A percentile compares a stretch with the other conserved stretches of the same genome.
Evolutionary conservation across 2,888 invertebrate species (phyloP).

Genomic region (Melieria crassipennis): DNA sequence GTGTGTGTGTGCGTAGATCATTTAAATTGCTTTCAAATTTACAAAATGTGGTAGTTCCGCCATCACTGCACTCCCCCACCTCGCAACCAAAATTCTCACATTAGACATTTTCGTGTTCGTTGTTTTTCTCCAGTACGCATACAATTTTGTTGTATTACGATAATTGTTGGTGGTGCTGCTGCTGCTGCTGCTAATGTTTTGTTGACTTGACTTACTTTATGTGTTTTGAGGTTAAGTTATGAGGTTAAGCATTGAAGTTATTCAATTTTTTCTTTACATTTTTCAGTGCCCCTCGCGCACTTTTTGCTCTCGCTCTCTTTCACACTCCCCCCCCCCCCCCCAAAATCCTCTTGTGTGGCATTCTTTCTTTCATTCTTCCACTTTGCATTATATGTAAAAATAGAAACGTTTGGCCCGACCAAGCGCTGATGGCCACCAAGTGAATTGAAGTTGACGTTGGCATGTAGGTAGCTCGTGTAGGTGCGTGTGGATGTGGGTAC

Average conservation of each 20-base stretch:
- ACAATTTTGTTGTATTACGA: background rate
- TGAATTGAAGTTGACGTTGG: no score
- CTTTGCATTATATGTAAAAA: no score
- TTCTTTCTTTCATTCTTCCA: no score
- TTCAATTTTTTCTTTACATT: constrained; percentile 20
- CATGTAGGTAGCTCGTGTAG: no score
- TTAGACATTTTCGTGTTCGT: background rate
- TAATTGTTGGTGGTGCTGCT: background rate
- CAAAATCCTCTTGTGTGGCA: no score
- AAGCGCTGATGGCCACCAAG: no score
- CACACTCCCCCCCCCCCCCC: background rate
- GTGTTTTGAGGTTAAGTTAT: constrained; percentile 29
- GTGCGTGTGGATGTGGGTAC: no score
- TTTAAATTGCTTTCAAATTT: no score
- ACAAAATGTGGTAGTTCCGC: no score
- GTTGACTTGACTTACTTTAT: constrained; percentile 20
- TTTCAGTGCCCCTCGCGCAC: background rate
- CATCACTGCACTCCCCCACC: no score
- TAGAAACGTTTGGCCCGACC: no score
- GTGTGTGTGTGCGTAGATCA: no score
- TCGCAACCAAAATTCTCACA: background rate
- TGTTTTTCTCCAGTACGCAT: background rate
- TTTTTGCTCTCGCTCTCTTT: background rate
- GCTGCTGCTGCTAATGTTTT: constrained; percentile 1
- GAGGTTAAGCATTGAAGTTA: constrained; percentile 23